Percentiles rank a stretch among this genome's conserved stretches.
phyloP scores from a whole-genome alignment of 2,113 vertebrate genomes.

The Mystacornis crossleyi region DNA sequence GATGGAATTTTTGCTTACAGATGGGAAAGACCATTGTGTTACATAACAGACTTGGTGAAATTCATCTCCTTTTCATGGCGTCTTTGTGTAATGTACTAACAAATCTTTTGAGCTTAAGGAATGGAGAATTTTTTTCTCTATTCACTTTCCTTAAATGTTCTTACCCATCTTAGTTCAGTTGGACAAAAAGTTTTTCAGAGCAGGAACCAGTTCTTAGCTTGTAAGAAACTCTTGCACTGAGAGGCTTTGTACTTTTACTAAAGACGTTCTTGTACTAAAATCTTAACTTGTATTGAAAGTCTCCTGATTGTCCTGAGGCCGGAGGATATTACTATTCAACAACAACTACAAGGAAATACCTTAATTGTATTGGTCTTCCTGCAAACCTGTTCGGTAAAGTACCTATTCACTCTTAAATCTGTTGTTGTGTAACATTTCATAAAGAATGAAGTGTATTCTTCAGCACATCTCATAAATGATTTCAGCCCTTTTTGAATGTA shows the following conservation, averaged over 20 bases:
- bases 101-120: not conserved
- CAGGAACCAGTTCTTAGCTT: not conserved
- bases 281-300: not conserved
- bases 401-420: constrained; percentile 28
- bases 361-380: not conserved
- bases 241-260: not conserved
- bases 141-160: not conserved
- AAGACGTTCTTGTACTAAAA: not conserved
- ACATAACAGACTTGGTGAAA: not conserved
- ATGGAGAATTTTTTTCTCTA: not conserved
- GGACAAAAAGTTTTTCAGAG: not conserved
- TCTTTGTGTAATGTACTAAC: not conserved
- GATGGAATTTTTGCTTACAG: not conserved
- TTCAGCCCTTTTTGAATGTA: not conserved
- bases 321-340: not conserved
- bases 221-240: not conserved
- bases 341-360: not conserved
- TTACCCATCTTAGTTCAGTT: not conserved
- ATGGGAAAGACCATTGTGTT: not conserved
- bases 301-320: not conserved
- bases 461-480: not conserved
- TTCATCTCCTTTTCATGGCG: fast-evolving
- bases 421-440: not conserved
- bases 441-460: not conserved
- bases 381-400: not conserved